These are phyloP conservation scores for Babyrousa celebensis DNA, from an alignment of 2,797 vertebrate species.

Conservation along the genomic window DNA sequence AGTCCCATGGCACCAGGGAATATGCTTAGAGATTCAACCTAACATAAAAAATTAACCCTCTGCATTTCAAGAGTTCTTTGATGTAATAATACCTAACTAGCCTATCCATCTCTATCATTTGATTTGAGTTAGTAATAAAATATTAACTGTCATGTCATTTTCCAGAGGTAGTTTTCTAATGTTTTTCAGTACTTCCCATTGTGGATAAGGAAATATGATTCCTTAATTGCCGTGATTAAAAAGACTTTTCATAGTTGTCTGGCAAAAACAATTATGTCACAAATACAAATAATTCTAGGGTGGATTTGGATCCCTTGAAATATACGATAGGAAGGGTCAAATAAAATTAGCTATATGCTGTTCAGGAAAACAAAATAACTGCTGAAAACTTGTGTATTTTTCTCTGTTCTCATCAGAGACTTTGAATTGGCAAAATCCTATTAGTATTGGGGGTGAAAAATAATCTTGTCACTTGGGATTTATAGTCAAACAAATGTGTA, in stretches of 20 bases:
- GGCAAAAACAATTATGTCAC: slow-evolving; percentile 53
- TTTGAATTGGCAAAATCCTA: background rate
- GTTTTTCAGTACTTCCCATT: slow-evolving; percentile 68
- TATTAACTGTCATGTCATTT: slow-evolving; percentile 50
- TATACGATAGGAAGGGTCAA: slow-evolving; percentile 21
- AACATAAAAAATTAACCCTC: slow-evolving; percentile 36
- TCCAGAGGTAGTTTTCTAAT: slow-evolving; percentile 34
- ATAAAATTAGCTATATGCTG: background rate
- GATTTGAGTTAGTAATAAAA: slow-evolving; percentile 73
- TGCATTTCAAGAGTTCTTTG: slow-evolving; percentile 11
- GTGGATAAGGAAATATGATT: slow-evolving; percentile 72
- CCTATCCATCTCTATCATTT: slow-evolving; percentile 75
- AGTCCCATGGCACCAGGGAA: background rate
- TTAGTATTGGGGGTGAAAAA: slow-evolving; percentile 54
- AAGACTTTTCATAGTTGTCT: slow-evolving; percentile 68
- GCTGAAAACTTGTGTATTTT: slow-evolving; percentile 36
- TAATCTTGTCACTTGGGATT: slow-evolving; percentile 39
- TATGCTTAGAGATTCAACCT: background rate
- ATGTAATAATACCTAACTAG: slow-evolving; percentile 73
- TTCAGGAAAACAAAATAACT: slow-evolving; percentile 58
- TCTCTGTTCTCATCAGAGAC: background rate
- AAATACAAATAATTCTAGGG: slow-evolving; percentile 52
- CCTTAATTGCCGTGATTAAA: slow-evolving; percentile 70
- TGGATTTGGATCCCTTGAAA: slow-evolving; percentile 43
- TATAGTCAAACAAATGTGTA: slow-evolving; percentile 18